A percentile compares a stretch with the other conserved stretches of the same genome.
Evolutionary conservation across 92 coral and sea anemone species (phyloP).

Genomic region (Heteractis magnifica): DNA sequence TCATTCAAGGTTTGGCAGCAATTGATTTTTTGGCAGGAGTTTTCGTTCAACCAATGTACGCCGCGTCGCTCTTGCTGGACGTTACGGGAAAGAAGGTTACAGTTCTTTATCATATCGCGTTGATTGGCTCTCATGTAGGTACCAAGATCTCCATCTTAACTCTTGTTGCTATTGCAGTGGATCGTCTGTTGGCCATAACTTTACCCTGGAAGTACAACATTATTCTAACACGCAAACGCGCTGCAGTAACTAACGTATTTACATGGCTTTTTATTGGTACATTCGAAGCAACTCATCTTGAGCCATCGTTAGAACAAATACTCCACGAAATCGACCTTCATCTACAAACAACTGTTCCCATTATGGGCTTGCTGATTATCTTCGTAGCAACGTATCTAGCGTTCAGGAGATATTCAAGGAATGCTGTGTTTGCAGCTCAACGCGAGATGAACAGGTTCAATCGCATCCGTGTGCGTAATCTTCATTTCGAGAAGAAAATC

Average conservation of each 20-base stretch:
- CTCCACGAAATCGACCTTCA: conserved; percentile 59
- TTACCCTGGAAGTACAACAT: conserved; percentile 51
- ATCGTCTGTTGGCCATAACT: conserved; percentile 57
- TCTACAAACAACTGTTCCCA: conserved; percentile 62
- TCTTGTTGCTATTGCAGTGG: conserved; percentile 59
- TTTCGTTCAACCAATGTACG: conserved; percentile 49
- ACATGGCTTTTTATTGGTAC: conserved; percentile 45
- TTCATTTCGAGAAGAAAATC: conserved; percentile 51
- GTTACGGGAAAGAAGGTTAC: conserved; percentile 4
- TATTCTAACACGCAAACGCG: conserved; percentile 48
- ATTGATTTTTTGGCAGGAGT: conserved; percentile 61
- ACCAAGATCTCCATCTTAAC: conserved; percentile 67
- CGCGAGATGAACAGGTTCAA: not conserved
- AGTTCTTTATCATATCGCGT: conserved; percentile 28
- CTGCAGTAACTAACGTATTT: conserved; percentile 18
- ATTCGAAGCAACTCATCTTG: conserved; percentile 58
- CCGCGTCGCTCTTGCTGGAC: conserved; percentile 46
- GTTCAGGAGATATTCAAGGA: conserved; percentile 63
- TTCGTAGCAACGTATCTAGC: conserved; percentile 53
- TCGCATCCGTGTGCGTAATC: conserved; percentile 30
- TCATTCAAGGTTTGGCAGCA: conserved; percentile 54
- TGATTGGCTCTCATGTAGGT: conserved; percentile 51
- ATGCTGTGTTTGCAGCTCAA: conserved; percentile 29
- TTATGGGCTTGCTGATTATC: conserved; percentile 26
- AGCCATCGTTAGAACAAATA: conserved; percentile 18